These are phyloP conservation scores for Manis crassicaudata DNA, from an alignment of 2,797 vertebrate species.

Conservation along the genomic window DNA sequence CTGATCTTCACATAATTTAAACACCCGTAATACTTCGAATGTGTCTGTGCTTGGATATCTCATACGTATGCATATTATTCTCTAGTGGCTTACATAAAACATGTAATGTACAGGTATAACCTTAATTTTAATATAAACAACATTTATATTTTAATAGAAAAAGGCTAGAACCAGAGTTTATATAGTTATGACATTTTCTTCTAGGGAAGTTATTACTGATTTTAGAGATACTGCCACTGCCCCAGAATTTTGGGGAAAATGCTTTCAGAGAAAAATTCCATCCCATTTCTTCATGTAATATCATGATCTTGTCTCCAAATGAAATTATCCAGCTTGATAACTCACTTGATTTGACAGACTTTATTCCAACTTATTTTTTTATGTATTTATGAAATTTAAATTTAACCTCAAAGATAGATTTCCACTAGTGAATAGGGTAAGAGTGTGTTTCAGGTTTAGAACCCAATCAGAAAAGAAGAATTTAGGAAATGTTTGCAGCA, in stretches of 20 bases:
- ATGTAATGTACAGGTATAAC: not conserved
- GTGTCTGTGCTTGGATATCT: not conserved
- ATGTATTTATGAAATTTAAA: constrained; percentile 18
- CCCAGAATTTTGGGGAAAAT: not conserved
- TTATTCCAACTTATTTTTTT: constrained; percentile 7
- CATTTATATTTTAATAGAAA: constrained; percentile 20
- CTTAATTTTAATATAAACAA: constrained; percentile 1
- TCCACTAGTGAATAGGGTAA: not conserved
- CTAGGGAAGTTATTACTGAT: not conserved
- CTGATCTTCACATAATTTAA: not conserved
- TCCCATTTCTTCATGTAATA: constrained; percentile 31
- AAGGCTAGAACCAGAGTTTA: not conserved
- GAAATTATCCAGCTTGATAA: constrained; percentile 32
- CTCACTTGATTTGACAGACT: not conserved
- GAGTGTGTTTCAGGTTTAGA: not conserved
- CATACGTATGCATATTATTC: not conserved
- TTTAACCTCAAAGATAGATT: not conserved
- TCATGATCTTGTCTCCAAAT: constrained; percentile 38
- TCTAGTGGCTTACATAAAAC: constrained; percentile 16
- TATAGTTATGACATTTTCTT: constrained; percentile 41
- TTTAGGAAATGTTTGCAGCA: not conserved
- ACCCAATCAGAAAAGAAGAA: not conserved
- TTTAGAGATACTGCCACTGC: not conserved
- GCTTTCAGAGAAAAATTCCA: constrained; percentile 45
- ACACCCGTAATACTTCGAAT: not conserved